These are phyloP conservation scores for Astyanax mexicanus DNA, from an alignment of 2,797 vertebrate species.

Conservation along the genomic window DNA sequence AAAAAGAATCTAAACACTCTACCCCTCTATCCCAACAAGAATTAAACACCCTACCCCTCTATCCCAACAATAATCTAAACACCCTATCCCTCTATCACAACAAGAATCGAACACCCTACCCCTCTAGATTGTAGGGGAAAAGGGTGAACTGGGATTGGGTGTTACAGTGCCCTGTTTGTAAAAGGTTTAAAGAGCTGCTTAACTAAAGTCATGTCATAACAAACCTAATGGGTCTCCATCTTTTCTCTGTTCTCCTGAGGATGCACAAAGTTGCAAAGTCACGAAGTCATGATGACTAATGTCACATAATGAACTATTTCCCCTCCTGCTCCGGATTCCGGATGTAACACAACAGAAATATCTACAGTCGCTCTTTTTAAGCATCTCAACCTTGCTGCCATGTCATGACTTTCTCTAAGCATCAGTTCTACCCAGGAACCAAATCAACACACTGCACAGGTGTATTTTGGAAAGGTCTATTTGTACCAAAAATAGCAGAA, in stretches of 20 bases:
- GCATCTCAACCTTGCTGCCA: conserved; percentile 33
- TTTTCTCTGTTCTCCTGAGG: conserved; percentile 21
- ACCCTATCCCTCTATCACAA: no score
- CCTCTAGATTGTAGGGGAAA: no score
- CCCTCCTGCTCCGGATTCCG: conserved; percentile 35
- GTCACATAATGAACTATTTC: conserved; percentile 51
- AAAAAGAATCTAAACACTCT: no score
- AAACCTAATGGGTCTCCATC: conserved; percentile 37
- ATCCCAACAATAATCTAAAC: no score
- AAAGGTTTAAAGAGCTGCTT: conserved; percentile 7
- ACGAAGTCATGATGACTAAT: conserved; percentile 56
- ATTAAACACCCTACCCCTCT: no score
- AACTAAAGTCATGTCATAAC: conserved; percentile 24
- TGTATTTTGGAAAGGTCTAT: not conserved
- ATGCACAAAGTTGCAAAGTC: conserved; percentile 45
- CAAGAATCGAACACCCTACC: no score
- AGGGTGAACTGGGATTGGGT: no score
- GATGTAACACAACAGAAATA: conserved; percentile 49
- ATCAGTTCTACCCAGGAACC: not conserved
- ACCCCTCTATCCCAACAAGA: no score
- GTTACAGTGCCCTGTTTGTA: not conserved
- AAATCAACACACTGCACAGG: not conserved
- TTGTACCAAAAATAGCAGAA: not conserved
- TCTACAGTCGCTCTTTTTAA: conserved; percentile 44
- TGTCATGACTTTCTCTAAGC: conserved; percentile 34